Evolutionary conservation across 2,888 invertebrate genomes (phyloP), one percentile per base, ranked within the genome.

Genomic region (Cephus runcator): DNA sequence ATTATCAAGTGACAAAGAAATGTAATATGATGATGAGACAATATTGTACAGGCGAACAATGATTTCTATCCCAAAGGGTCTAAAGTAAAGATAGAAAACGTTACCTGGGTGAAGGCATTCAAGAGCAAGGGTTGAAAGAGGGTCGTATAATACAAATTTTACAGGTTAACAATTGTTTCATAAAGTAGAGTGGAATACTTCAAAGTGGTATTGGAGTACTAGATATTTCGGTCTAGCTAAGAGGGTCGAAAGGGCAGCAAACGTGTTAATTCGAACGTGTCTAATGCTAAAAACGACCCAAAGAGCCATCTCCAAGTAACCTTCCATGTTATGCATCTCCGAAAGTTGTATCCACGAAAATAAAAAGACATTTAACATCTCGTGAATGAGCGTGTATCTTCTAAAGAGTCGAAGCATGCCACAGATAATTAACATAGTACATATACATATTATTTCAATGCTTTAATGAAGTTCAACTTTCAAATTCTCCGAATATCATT

Each of bases 101-200:
- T 88, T 88, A 88, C 88, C 88, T 88, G 87, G 87, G 83, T 87
- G 85, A 85, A 88, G 88, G 86, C 87, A 88, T 87, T 88, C 87
- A 88, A 88, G 86, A 88, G 87, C 87, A 84, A 87, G 86, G 86
- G 87, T 86, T 80, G 86, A 87, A 83, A 85, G 84, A 83, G 85
- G 86, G 81, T 82, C 82, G 86, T 85, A 86, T 87, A 87, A 85
- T 87, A 86, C 85, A 88, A 87, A 83, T 85, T 86, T 86, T 85
- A 85, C 85, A 86, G 86, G 83, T 87, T 86, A 83, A 83, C 86
- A 84, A 81, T 84, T 78, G 12, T 84, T 79, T 82, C 78, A 81
- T 80, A 81, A 85, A 79, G 86, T 56, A 86, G 79, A 86, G 75
- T 36, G 86, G 79, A 87, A 78, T 85, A 81, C 84, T 84, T 23